Percentiles rank a stretch among this genome's conserved stretches.
Evolutionary conservation across 2,888 invertebrate genomes (phyloP).

Genomic region (Stenodera caucasica): DNA sequence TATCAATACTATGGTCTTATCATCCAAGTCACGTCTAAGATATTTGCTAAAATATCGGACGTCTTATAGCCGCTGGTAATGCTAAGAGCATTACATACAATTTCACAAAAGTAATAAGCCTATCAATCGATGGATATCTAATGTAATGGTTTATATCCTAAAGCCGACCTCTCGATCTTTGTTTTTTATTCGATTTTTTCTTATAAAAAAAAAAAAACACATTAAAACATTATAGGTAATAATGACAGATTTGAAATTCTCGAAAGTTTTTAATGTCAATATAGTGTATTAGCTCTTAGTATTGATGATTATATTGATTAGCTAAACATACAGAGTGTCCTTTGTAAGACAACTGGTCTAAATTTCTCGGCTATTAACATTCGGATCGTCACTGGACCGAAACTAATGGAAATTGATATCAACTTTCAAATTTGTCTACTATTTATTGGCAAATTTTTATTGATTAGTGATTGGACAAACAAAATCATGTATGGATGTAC

Average conservation of each 20-base stretch:
- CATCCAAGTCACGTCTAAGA: conserved; percentile 33
- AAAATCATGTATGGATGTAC: no score
- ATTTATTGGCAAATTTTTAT: no score
- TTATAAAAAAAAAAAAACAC: background rate
- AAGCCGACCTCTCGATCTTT: background rate
- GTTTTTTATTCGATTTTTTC: background rate
- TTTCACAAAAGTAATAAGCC: conserved; percentile 24
- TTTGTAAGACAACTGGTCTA: no score
- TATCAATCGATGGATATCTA: conserved; percentile 27
- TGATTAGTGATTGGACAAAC: no score
- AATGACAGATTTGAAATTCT: conserved; percentile 17
- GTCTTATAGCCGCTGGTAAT: conserved; percentile 15
- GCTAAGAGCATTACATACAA: conserved; percentile 14
- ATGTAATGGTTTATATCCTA: conserved; percentile 10
- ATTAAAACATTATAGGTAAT: no score
- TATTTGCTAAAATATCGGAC: conserved; percentile 30
- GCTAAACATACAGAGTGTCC: no score
- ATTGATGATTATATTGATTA: no score
- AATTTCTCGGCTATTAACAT: no score
- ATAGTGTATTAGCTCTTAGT: no score
- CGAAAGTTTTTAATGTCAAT: conserved; percentile 20
- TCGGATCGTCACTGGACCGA: no score
- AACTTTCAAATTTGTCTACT: no score
- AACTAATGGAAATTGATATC: no score
- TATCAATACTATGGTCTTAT: conserved; percentile 17